Percentiles rank a stretch among this genome's conserved stretches.
Conservation (phyloP, 1,140 invertebrate species). For the Magallana gigas region DNA sequence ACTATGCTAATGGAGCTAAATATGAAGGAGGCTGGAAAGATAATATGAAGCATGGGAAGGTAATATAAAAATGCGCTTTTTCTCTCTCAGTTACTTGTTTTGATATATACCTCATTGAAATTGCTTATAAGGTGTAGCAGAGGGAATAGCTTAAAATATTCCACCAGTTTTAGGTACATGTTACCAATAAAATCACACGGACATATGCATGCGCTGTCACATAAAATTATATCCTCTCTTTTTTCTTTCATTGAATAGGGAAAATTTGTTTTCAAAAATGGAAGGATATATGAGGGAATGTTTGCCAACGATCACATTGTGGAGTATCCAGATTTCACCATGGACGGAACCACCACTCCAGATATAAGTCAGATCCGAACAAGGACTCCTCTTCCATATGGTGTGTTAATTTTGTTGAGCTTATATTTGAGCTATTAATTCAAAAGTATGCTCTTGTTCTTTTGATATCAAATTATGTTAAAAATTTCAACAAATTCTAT, state of each 20-base stretch:
- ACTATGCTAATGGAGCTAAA: conserved; percentile 79
- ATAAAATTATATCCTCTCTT: too few relatives aligned
- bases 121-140: too few relatives aligned
- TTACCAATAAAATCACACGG: too few relatives aligned
- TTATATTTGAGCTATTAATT: too few relatives aligned
- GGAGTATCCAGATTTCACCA: conserved; percentile 77
- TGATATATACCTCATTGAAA: too few relatives aligned
- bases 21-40: conserved; percentile 79
- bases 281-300: conserved; percentile 77
- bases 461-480: too few relatives aligned
- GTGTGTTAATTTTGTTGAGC: conserved; percentile 50
- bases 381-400: conserved; percentile 74
- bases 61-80: conserved; percentile 47
- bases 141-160: too few relatives aligned
- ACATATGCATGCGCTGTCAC: too few relatives aligned
- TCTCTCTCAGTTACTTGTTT: background rate
- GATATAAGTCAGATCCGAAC: conserved; percentile 75
- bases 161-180: too few relatives aligned
- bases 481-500: too few relatives aligned
- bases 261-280: conserved; percentile 79
- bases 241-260: conserved; percentile 65
- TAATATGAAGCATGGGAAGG: conserved; percentile 79
- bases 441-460: too few relatives aligned
- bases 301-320: conserved; percentile 79
- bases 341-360: conserved; percentile 75